phyloP scores from a whole-genome alignment of 2,113 vertebrate species.

The Parus major region DNA sequence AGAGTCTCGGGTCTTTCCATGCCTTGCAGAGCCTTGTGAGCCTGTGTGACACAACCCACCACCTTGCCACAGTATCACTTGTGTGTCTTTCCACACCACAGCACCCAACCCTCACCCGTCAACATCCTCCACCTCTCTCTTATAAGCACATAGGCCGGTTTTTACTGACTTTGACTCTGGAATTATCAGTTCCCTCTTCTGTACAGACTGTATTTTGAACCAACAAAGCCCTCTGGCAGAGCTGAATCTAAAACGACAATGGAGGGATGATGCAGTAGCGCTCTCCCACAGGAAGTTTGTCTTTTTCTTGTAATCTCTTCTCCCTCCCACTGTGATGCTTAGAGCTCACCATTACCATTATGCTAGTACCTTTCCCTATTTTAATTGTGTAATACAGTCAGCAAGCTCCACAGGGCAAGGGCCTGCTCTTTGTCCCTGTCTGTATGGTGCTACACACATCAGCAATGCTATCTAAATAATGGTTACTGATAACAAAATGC shows the following conservation, averaged over 20 bases:
- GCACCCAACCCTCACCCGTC: background rate
- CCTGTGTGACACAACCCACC: background rate
- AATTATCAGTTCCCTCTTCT: background rate
- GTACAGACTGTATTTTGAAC: conserved; percentile 16
- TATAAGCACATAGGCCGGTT: background rate
- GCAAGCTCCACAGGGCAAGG: background rate
- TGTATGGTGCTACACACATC: background rate
- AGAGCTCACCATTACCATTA: background rate
- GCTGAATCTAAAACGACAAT: background rate
- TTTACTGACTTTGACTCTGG: background rate
- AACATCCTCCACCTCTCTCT: background rate
- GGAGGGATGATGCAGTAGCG: background rate
- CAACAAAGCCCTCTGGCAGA: conserved; percentile 15
- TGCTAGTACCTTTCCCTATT: background rate
- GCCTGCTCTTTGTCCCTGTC: conserved; percentile 35
- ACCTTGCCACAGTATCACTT: background rate
- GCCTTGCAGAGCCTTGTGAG: background rate
- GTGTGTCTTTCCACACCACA: background rate
- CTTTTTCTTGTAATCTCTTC: conserved; percentile 1
- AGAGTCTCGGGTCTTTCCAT: background rate
- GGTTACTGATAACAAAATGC: conserved; percentile 61
- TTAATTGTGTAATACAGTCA: conserved; percentile 15
- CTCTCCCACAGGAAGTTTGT: background rate
- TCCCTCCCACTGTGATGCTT: conserved; percentile 4
- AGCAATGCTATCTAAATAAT: conserved; percentile 52